Conservation (phyloP, 1,140 invertebrate species). For the Drosophila paulistorum region DNA sequence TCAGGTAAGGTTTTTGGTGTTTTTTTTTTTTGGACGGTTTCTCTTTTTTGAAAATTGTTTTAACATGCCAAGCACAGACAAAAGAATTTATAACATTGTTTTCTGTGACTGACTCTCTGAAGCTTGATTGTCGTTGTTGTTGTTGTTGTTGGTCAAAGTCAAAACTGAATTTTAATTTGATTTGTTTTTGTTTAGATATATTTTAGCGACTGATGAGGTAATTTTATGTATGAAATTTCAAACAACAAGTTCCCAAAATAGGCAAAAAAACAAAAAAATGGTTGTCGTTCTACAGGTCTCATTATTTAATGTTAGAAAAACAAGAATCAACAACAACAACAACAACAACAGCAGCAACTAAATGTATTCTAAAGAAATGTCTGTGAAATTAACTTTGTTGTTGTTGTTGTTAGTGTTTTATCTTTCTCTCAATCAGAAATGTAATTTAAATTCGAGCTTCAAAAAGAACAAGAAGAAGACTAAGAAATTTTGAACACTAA, state of each 20-base stretch:
- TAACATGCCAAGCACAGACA: slow-evolving; percentile 72
- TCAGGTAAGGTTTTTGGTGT: slow-evolving; percentile 5
- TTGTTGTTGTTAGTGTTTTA: background rate
- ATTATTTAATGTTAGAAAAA: slow-evolving; percentile 39
- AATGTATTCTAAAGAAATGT: slow-evolving; percentile 37
- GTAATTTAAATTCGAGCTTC: slow-evolving; percentile 49
- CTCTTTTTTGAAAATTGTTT: slow-evolving; percentile 64
- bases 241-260: slow-evolving; percentile 57
- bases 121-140: slow-evolving; percentile 24
- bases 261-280: slow-evolving; percentile 30
- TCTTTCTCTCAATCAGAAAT: slow-evolving; percentile 52
- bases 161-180: slow-evolving; percentile 72
- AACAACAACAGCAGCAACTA: background rate
- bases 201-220: slow-evolving; percentile 71
- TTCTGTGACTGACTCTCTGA: slow-evolving; percentile 37
- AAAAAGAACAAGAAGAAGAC: background rate
- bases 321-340: background rate
- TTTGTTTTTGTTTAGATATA: slow-evolving; percentile 29
- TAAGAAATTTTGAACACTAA: slow-evolving; percentile 24
- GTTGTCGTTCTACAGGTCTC: slow-evolving; percentile 45
- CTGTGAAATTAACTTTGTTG: slow-evolving; percentile 44
- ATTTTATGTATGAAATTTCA: slow-evolving; percentile 70
- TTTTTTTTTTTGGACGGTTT: slow-evolving; percentile 38
- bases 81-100: slow-evolving; percentile 78
- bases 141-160: slow-evolving; percentile 36